Evolutionary conservation across 2,113 vertebrate genomes (phyloP).

Genomic region (Proterorhinus semilunaris): DNA sequence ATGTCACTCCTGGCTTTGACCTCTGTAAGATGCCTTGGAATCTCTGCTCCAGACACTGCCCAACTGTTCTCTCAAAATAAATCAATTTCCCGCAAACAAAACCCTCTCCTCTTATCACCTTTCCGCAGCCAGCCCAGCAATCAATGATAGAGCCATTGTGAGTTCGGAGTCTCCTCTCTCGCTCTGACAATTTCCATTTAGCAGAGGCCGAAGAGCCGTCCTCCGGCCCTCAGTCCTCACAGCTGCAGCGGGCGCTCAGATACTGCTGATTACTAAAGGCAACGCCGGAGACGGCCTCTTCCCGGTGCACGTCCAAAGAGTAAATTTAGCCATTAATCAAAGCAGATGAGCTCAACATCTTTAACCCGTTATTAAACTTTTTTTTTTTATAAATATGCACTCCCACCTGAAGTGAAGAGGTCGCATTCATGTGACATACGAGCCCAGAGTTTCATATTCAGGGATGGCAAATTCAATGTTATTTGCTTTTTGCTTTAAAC

Average conservation of each 20-base stretch:
- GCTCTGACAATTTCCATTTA: conserved; percentile 37
- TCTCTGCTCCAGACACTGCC: conserved; percentile 8
- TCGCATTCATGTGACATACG: too few species aligned
- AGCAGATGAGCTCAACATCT: conserved; percentile 35
- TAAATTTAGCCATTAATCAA: conserved; percentile 17
- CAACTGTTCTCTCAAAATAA: conserved; percentile 45
- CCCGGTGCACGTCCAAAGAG: conserved; percentile 38
- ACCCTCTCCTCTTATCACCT: conserved; percentile 59
- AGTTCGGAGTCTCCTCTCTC: conserved; percentile 34
- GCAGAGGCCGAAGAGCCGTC: conserved; percentile 21
- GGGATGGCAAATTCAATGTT: too few species aligned
- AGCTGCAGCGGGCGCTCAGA: conserved; percentile 8
- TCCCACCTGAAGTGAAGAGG: too few species aligned
- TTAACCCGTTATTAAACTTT: not conserved
- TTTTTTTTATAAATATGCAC: too few species aligned
- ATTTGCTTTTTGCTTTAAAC: too few species aligned
- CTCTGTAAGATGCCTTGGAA: conserved; percentile 4
- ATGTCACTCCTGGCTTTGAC: not conserved
- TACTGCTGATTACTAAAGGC: conserved; percentile 36
- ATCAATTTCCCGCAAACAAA: conserved; percentile 66
- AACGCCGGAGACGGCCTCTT: conserved; percentile 29
- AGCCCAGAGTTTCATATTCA: too few species aligned
- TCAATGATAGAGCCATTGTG: conserved; percentile 45
- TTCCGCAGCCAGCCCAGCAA: conserved; percentile 50
- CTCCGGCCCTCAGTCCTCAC: conserved; percentile 1